Evolutionary conservation across 2,113 vertebrate genomes (phyloP).

Genomic region (Thermophis baileyi): DNA sequence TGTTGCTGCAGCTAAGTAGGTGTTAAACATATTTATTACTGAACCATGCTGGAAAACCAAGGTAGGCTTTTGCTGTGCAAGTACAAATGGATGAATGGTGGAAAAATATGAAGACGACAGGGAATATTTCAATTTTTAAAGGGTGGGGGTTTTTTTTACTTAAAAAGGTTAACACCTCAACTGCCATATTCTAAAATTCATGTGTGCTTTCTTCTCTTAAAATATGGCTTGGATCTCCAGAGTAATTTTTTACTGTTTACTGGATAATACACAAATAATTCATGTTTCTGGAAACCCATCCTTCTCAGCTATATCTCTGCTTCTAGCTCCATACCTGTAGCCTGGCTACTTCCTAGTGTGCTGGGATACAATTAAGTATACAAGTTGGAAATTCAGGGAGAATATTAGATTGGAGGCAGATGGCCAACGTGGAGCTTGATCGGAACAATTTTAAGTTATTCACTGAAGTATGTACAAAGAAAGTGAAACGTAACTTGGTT

Average conservation of each 20-base stretch:
- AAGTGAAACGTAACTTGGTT: not conserved
- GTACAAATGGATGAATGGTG: not conserved
- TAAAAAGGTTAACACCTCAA: too few relatives aligned
- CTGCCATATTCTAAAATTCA: not conserved
- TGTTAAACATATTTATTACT: not conserved
- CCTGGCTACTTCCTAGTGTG: not conserved
- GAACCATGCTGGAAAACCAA: not conserved
- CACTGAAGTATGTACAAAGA: not conserved
- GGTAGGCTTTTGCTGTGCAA: not conserved
- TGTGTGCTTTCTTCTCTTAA: not conserved
- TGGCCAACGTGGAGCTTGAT: not conserved
- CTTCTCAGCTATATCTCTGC: not conserved
- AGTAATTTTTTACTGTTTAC: not conserved
- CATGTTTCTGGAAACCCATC: not conserved
- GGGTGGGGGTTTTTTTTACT: not conserved
- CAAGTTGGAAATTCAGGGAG: not conserved
- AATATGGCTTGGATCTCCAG: not conserved
- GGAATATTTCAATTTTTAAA: not conserved
- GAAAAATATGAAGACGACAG: not conserved
- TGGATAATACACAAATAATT: not conserved
- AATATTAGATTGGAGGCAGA: not conserved
- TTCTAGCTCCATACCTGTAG: not conserved
- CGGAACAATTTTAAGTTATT: not conserved
- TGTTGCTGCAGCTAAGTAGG: slow-evolving; percentile 11
- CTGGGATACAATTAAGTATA: not conserved